Percentiles rank a stretch among this genome's conserved stretches.
Conservation (phyloP, 2,888 invertebrate genomes). For the Autographa gamma region DNA sequence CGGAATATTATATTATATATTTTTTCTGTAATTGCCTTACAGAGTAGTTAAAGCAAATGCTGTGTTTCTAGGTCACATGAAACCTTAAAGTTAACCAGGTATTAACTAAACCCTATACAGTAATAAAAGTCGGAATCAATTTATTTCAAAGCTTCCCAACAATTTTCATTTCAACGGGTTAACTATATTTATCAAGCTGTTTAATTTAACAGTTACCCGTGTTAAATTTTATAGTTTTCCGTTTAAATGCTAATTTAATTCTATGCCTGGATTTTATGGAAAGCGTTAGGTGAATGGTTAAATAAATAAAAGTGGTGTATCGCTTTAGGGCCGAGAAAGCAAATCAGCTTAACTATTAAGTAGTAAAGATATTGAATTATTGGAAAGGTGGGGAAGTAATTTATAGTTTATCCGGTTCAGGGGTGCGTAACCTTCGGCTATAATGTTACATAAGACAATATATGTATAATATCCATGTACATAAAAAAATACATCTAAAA, state of each 20-base stretch:
- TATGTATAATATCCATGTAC: too few relatives aligned
- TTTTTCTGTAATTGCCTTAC: too few relatives aligned
- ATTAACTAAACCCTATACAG: too few relatives aligned
- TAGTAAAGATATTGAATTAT: conserved; percentile 24
- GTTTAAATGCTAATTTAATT: conserved; percentile 36
- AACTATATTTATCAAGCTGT: conserved; percentile 25
- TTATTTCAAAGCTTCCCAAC: conserved; percentile 10
- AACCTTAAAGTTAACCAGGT: too few relatives aligned
- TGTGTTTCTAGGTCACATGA: too few relatives aligned
- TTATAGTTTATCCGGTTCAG: conserved; percentile 10
- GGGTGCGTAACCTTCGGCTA: not conserved
- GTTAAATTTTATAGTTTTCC: conserved; percentile 31
- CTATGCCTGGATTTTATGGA: conserved; percentile 25
- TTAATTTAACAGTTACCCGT: conserved; percentile 27
- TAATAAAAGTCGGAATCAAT: conserved; percentile 18
- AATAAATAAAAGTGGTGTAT: conserved; percentile 21
- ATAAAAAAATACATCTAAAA: too few relatives aligned
- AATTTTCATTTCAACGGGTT: conserved; percentile 17
- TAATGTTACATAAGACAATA: too few relatives aligned
- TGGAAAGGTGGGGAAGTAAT: conserved; percentile 21
- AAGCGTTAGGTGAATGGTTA: conserved; percentile 17
- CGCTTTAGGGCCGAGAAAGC: not conserved
- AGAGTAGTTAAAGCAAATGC: too few relatives aligned
- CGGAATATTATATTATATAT: too few relatives aligned
- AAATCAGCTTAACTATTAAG: not conserved